A percentile compares a stretch with the other conserved stretches of the same genome.
phyloP scores from a whole-genome alignment of 2,888 invertebrate genomes.

The Drosophila longiperda region DNA sequence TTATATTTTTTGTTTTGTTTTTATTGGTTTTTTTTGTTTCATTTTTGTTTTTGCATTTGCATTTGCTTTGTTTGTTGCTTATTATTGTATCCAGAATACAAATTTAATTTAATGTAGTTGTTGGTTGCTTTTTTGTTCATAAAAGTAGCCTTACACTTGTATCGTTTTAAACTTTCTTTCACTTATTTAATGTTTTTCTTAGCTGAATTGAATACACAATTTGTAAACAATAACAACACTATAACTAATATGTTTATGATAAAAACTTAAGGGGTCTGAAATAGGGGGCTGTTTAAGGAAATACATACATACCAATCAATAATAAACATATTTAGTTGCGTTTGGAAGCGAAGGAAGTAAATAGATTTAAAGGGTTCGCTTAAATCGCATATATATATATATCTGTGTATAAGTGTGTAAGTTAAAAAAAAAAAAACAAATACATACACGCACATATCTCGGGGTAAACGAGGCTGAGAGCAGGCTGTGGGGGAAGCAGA shows the following conservation, averaged over 20 bases:
- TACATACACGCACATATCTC: slow-evolving; percentile 12
- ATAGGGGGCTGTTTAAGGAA: slow-evolving; percentile 49
- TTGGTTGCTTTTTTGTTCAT: slow-evolving; percentile 69
- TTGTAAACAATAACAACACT: slow-evolving; percentile 75
- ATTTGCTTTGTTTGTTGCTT: slow-evolving; percentile 62
- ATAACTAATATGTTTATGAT: slow-evolving; percentile 38
- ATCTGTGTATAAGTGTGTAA: slow-evolving; percentile 8
- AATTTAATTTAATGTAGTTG: slow-evolving; percentile 76
- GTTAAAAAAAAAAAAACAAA: slow-evolving; percentile 33
- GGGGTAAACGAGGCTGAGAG: background rate
- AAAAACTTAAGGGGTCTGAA: slow-evolving; percentile 65
- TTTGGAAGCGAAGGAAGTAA: slow-evolving; percentile 40
- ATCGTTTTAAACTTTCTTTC: slow-evolving; percentile 79
- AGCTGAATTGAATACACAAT: slow-evolving; percentile 71
- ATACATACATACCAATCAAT: slow-evolving; percentile 49
- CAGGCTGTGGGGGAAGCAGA: background rate
- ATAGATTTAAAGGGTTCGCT: slow-evolving; percentile 37
- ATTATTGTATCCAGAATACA: slow-evolving; percentile 81
- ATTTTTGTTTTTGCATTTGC: slow-evolving; percentile 42
- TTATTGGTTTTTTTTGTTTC: slow-evolving; percentile 70
- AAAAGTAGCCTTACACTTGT: slow-evolving; percentile 76
- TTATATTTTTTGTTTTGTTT: slow-evolving; percentile 73
- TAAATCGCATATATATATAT: slow-evolving; percentile 22
- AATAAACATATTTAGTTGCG: slow-evolving; percentile 33
- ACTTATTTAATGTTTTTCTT: slow-evolving; percentile 69